These are phyloP conservation scores for Monodelphis domestica DNA, from an alignment of 2,797 vertebrate genomes.

Conservation along the genomic window DNA sequence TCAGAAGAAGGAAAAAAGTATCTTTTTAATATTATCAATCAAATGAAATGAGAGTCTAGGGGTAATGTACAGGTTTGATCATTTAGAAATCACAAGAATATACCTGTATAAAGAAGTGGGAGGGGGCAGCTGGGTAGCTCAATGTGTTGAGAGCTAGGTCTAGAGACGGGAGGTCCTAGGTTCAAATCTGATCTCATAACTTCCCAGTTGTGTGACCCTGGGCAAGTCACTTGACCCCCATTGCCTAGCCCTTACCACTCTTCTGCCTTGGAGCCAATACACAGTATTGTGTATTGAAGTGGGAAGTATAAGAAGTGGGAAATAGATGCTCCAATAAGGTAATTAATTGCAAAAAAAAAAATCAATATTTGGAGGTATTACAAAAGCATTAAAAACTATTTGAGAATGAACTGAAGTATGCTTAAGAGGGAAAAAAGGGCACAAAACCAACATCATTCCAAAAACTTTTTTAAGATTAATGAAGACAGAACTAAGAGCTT, in stretches of 20 bases:
- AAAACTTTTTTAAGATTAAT: background rate
- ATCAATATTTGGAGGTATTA: background rate
- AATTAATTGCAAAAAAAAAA: background rate
- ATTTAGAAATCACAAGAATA: background rate
- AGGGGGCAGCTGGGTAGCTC: no score
- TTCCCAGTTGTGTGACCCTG: no score
- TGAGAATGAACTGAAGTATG: background rate
- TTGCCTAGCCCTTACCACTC: no score
- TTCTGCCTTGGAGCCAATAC: no score
- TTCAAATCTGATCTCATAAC: no score
- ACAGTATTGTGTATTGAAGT: no score
- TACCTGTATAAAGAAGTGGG: no score
- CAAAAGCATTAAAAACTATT: background rate
- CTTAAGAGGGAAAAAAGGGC: background rate
- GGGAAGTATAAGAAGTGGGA: no score
- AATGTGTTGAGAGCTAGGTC: no score
- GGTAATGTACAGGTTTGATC: background rate
- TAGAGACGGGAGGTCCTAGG: no score
- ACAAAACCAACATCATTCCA: background rate
- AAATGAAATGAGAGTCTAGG: background rate
- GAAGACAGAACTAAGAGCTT: background rate
- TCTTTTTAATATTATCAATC: background rate
- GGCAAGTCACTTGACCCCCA: no score
- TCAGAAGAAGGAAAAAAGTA: background rate
- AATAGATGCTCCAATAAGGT: background rate